phyloP scores from a whole-genome alignment of 2,888 invertebrate genomes.

The Thymelicus lineola region DNA sequence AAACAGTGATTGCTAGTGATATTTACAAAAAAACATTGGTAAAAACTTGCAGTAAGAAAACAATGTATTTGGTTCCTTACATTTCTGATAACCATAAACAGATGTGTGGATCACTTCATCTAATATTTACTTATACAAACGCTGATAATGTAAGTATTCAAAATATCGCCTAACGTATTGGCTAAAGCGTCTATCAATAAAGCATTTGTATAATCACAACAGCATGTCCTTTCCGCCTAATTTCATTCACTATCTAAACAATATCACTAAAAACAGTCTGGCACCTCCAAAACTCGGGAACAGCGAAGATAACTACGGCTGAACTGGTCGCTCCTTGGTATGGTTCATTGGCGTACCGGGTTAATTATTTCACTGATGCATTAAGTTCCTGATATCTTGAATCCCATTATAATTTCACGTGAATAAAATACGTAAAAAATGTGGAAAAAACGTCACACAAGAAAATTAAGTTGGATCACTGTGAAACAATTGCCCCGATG shows the following conservation, averaged over 20 bases:
- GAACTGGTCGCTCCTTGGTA: slow-evolving; percentile 69
- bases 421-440: slow-evolving; percentile 29
- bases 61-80: slow-evolving; percentile 68
- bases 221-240: slow-evolving; percentile 71
- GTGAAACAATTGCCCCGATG: slow-evolving; percentile 73
- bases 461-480: slow-evolving; percentile 38
- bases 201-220: slow-evolving; percentile 84
- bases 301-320: slow-evolving; percentile 82
- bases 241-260: slow-evolving; percentile 79
- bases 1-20: slow-evolving; percentile 40
- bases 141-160: slow-evolving; percentile 70
- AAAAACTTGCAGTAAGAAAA: slow-evolving; percentile 65
- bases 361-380: slow-evolving; percentile 67
- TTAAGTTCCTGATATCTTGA: slow-evolving; percentile 39
- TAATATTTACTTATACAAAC: slow-evolving; percentile 60
- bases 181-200: slow-evolving; percentile 82
- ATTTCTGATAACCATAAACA: slow-evolving; percentile 66
- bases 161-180: slow-evolving; percentile 77
- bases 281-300: slow-evolving; percentile 83
- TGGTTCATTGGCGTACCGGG: slow-evolving; percentile 64
- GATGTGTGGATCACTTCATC: slow-evolving; percentile 52
- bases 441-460: slow-evolving; percentile 16
- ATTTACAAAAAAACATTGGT: slow-evolving; percentile 59
- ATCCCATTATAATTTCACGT: slow-evolving; percentile 21
- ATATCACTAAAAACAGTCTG: slow-evolving; percentile 81